phyloP scores from a whole-genome alignment of 2,797 vertebrate genomes.

The Chloroceryle inda region DNA sequence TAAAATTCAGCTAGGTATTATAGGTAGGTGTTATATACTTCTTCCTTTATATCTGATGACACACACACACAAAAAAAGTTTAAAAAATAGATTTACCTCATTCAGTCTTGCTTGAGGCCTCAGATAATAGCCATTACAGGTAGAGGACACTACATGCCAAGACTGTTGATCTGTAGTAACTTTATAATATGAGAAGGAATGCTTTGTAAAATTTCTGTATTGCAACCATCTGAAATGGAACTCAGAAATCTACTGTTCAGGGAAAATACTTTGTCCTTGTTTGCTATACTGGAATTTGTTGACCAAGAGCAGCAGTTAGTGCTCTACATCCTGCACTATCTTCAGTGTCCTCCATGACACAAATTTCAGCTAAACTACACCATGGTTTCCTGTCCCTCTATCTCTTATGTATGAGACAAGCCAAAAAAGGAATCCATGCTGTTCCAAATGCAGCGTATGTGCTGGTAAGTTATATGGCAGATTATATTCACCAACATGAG shows the following conservation, averaged over 20 bases:
- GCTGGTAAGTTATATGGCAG: background rate
- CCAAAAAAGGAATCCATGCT: background rate
- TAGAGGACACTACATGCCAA: background rate
- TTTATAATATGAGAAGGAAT: background rate
- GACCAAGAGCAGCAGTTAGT: background rate
- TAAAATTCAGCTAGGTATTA: background rate
- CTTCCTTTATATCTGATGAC: background rate
- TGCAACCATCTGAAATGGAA: background rate
- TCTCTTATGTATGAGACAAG: background rate
- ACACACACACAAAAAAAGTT: background rate
- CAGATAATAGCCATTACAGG: background rate
- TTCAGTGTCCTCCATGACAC: background rate
- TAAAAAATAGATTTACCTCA: background rate
- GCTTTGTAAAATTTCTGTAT: background rate
- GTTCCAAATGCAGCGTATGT: background rate
- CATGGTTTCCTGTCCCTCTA: background rate
- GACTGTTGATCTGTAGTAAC: background rate
- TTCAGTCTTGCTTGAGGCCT: background rate
- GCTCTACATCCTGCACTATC: background rate
- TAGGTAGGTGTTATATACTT: background rate
- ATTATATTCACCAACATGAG: background rate
- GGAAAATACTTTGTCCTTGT: background rate
- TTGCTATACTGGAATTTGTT: background rate
- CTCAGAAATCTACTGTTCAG: background rate
- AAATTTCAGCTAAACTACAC: background rate